These are phyloP conservation scores for Anoplophora glabripennis DNA, from an alignment of 1,140 invertebrate species.

Conservation along the genomic window DNA sequence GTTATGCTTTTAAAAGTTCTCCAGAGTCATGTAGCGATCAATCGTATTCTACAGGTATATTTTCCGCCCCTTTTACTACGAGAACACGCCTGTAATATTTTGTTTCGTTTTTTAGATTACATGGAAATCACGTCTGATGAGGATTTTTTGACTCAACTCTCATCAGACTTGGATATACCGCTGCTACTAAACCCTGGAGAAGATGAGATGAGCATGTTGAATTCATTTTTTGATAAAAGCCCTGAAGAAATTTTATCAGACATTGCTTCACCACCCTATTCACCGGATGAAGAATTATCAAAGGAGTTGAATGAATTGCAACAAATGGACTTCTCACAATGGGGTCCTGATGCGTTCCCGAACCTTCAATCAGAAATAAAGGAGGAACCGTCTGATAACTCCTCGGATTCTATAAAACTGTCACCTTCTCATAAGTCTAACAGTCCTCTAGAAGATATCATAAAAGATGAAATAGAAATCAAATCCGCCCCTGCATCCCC, in stretches of 20 bases:
- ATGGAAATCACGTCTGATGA: constrained; percentile 39
- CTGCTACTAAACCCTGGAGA: constrained; percentile 39
- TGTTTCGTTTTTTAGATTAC: constrained; percentile 29
- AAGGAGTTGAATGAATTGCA: constrained; percentile 30
- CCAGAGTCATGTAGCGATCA: constrained; percentile 38
- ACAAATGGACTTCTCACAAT: constrained; percentile 30
- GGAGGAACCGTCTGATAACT: constrained; percentile 21
- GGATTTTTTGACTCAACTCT: constrained; percentile 43
- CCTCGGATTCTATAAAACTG: background rate
- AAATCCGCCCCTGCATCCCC: constrained; percentile 25
- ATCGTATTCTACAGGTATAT: constrained; percentile 34
- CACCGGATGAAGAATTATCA: constrained; percentile 18
- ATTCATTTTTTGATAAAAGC: constrained; percentile 40
- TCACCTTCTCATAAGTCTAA: background rate
- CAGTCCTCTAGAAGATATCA: constrained; percentile 16
- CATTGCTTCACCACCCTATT: constrained; percentile 25
- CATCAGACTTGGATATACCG: constrained; percentile 43
- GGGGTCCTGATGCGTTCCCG: constrained; percentile 22
- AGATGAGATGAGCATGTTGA: constrained; percentile 41
- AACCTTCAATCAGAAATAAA: constrained; percentile 31
- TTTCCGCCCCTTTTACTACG: background rate
- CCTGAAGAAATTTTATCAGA: constrained; percentile 43
- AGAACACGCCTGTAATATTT: background rate
- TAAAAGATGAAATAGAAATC: constrained; percentile 32
- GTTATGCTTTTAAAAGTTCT: constrained; percentile 39